Base-by-base conservation (phyloP, 2,113 vertebrate species). In the Rhagologus leucostigma region DNA sequence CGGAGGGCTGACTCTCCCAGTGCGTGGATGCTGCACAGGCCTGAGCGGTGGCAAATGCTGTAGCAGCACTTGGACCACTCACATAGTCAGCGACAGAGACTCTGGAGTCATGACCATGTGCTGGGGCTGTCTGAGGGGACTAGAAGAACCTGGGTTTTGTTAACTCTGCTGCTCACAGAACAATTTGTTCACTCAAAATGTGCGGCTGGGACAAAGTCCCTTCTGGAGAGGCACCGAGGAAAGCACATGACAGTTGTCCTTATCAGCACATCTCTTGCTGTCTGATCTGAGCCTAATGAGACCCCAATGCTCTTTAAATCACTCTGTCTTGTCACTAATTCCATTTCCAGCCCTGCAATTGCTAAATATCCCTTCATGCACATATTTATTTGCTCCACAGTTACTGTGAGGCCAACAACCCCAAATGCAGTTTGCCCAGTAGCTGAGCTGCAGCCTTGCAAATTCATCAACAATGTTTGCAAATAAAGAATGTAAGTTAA, bases 11-110 rank as follows among this genome's bases (percentile, higher is more conserved):
- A 10, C 16, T 78, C 27, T 35, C 1, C 0, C 15, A 32, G 41
- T 0, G 1, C 20, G 2, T 13, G 3, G 3, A 11, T 33, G 37
- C 21, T 52, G 16, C 33, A 30, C 0, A 0, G 27, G 35, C 24
- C 56, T 2, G 0, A 26, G 39, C 0, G 0, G 16, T 16, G 49
- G 9, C 64, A 78, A 55, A 23, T 39, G 74, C 69, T 65, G 46
- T 2, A 27, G 53, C 39, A 91, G 29, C 42, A 21, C 21, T 42
- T 69, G 82, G 22, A 47, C n/a, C 8, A 2, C 18, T 70, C 47
- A 46, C 37, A 53, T 0, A 1, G 1, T 4, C 35, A 64, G 16
- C 14, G 49, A 44, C 44, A 90, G 70, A 62, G 52, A 14, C 23
- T 29, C 63, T 42, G 29, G 37, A 82, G 59, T 46, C 26, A 49